phyloP scores from a whole-genome alignment of 2,113 vertebrate species.

The Mobula hypostoma region DNA sequence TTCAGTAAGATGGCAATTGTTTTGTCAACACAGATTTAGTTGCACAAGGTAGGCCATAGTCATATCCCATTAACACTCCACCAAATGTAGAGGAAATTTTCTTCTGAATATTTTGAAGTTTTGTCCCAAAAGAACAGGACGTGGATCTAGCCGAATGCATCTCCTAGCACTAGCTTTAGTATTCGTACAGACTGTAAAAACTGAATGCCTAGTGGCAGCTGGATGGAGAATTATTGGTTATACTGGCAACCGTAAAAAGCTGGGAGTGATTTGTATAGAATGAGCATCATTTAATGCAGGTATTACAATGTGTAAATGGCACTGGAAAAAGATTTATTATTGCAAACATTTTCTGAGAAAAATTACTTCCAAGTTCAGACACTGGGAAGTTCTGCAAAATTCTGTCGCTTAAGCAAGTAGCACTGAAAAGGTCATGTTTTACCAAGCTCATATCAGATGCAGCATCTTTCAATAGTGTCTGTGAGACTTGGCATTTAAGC shows the following conservation, averaged over 20 bases:
- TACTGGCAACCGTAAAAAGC: background rate
- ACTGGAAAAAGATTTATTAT: background rate
- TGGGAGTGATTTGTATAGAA: background rate
- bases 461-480: constrained; percentile 23
- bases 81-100: background rate
- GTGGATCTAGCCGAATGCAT: background rate
- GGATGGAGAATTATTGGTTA: background rate
- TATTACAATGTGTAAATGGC: background rate
- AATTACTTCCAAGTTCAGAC: constrained; percentile 8
- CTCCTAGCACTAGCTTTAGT: background rate
- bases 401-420: constrained; percentile 9
- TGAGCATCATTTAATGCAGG: background rate
- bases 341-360: background rate
- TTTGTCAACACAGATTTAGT: background rate
- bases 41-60: no score
- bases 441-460: constrained; percentile 14
- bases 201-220: background rate
- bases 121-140: background rate
- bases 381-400: background rate
- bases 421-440: constrained; percentile 36
- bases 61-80: no score
- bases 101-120: background rate
- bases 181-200: background rate
- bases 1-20: background rate
- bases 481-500: constrained; percentile 30